Base-by-base conservation (phyloP, 2,888 invertebrate genomes). In the Lobophora halterata region DNA sequence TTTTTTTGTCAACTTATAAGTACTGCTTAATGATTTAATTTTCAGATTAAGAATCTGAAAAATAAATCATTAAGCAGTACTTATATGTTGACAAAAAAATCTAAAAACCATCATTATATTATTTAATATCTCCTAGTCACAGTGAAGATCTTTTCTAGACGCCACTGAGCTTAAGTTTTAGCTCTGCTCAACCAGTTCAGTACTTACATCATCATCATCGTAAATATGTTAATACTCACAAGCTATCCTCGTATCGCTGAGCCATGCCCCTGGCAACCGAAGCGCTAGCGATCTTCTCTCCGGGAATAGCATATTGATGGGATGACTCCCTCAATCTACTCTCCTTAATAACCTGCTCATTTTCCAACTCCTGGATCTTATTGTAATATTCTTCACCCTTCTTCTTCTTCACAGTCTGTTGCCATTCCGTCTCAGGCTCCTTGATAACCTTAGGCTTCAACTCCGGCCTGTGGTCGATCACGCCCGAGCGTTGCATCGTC, bases 231-330 rank as follows among this genome's bases (percentile, higher is more conserved):
- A 42, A 42, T 57, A 92, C 95, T 93, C 90, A 96, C 96, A 96
- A 85, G 68, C 82, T 94, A 55, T 93, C 92, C 75, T 96, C 92
- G 68, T 96, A 96, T 74, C 91, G 92, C 59, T 94, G 93, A 1
- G 96, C 96, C 95, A 96, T 95, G 67, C 95, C 95, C 78, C 92
- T 94, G 20, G 96, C 93, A 49, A 94, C 80, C 2, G 95, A 93
- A 65, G 89, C 91, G 54, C 89, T 90, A 1, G 93, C 91, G 29
- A 95, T 83, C 68, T 94, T 94, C 46, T 96, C 95, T 3, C 96
- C 95, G 34, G 96, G 95, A 59, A 95, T 93, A 14, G 95, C 93
- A 70, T 92, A 95, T 68, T 96, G 96, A 75, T 94, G 95, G 29
- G 89, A 89, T 21, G 93, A 81, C 79, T 95, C 95, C 44, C 96